Evolutionary conservation across 2,888 invertebrate species (phyloP).

Genomic region (Brassicogethes aeneus): DNA sequence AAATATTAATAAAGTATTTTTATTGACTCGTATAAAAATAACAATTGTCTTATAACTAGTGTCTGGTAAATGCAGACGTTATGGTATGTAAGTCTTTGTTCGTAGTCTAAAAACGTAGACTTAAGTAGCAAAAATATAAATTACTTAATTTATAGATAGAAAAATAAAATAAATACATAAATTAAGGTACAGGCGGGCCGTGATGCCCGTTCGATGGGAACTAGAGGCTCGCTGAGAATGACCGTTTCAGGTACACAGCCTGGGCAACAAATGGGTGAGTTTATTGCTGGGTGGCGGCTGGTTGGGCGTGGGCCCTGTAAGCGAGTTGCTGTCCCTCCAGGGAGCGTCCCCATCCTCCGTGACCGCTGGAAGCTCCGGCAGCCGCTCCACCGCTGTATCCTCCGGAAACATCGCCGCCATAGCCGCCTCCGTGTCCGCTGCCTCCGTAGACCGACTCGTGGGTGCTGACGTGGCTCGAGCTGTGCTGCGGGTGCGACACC

Average conservation of each 20-base stretch:
- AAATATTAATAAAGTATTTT: conserved; percentile 10
- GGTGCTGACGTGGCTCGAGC: conserved; percentile 58
- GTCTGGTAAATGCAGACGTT: conserved; percentile 26
- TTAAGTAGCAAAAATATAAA: conserved; percentile 17
- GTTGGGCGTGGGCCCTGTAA: conserved; percentile 64
- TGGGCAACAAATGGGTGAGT: background rate
- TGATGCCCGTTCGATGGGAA: conserved; percentile 24
- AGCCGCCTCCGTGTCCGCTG: conserved; percentile 33
- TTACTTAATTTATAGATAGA: conserved; percentile 20
- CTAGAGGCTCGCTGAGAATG: conserved; percentile 19
- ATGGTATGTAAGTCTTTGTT: conserved; percentile 33
- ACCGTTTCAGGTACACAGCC: conserved; percentile 6
- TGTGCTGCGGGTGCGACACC: conserved; percentile 75
- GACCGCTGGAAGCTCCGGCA: conserved; percentile 52
- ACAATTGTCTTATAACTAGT: conserved; percentile 30
- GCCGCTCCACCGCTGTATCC: conserved; percentile 44
- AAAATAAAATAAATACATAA: conserved; percentile 29
- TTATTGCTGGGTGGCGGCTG: conserved; percentile 4
- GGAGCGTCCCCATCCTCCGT: conserved; percentile 68
- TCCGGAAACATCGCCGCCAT: conserved; percentile 49
- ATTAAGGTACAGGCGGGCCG: conserved; percentile 19
- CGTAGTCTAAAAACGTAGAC: conserved; percentile 19
- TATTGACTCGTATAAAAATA: conserved; percentile 32
- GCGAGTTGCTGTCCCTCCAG: conserved; percentile 68
- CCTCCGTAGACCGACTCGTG: conserved; percentile 52